Conservation (phyloP, 30 jellyfish, hydroid and myxozoan species). For the Rhopilema esculentum region DNA sequence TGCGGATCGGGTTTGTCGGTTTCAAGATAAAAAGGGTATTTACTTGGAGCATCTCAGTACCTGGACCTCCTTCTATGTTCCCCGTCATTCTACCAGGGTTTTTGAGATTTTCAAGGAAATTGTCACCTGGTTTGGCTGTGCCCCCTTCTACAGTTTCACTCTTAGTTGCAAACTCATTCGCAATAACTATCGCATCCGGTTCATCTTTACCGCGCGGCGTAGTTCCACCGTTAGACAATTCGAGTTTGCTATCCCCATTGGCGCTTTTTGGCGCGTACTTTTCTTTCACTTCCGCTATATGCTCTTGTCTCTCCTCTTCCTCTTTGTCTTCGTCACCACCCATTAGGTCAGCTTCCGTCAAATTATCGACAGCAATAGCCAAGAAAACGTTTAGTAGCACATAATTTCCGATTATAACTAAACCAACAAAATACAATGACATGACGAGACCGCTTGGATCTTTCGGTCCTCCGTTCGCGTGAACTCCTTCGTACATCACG, state of each 20-base stretch:
- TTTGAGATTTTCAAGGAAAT: conserved; percentile 75
- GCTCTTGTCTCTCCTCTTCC: conserved; percentile 80
- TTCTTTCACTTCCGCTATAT: conserved; percentile 65
- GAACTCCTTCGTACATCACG: conserved; percentile 92
- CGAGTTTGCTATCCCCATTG: conserved; percentile 29
- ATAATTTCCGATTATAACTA: conserved; percentile 80
- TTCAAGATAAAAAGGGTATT: conserved; percentile 61
- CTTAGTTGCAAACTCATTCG: conserved; percentile 40
- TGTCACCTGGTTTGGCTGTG: conserved; percentile 77
- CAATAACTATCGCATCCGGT: conserved; percentile 35
- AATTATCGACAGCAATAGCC: conserved; percentile 94
- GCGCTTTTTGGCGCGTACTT: conserved; percentile 64
- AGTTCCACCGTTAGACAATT: not conserved
- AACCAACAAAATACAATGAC: conserved; percentile 77
- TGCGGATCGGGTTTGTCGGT: conserved; percentile 70
- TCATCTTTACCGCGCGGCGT: conserved; percentile 30
- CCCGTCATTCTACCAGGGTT: conserved; percentile 92
- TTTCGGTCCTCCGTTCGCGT: conserved; percentile 90
- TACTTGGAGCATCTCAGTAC: conserved; percentile 61
- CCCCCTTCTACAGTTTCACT: conserved; percentile 22
- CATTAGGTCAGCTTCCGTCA: conserved; percentile 75
- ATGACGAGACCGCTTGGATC: conserved; percentile 65
- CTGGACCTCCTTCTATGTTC: conserved; percentile 63
- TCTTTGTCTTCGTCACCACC: conserved; percentile 78
- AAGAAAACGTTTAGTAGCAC: conserved; percentile 86